These are phyloP conservation scores for Drosophila bipectinata DNA, from an alignment of 1,140 invertebrate genomes.

Conservation along the genomic window DNA sequence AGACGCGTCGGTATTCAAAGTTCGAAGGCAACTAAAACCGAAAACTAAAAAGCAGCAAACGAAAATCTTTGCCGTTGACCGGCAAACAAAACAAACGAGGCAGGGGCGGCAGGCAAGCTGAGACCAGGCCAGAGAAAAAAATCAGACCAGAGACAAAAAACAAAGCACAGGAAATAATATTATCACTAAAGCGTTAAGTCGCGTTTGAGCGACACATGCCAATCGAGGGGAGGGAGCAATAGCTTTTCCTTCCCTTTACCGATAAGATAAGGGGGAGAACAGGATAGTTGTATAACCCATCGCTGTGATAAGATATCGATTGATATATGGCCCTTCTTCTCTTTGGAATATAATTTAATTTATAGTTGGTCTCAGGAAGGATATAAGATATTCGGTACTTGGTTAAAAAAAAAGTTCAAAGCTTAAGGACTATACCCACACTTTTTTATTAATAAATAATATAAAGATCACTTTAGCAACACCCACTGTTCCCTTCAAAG, in stretches of 20 bases:
- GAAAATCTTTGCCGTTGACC: slow-evolving; percentile 40
- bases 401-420: no score
- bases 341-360: slow-evolving; percentile 23
- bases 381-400: background rate
- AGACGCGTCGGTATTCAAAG: slow-evolving; percentile 69
- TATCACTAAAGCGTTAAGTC: slow-evolving; percentile 36
- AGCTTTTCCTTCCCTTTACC: slow-evolving; percentile 11
- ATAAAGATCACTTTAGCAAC: background rate
- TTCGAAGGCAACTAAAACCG: slow-evolving; percentile 58
- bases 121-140: background rate
- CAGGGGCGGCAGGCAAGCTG: background rate
- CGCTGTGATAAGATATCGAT: slow-evolving; percentile 19
- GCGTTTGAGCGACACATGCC: slow-evolving; percentile 53
- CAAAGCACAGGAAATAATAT: slow-evolving; percentile 13
- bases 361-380: background rate
- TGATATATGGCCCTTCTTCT: slow-evolving; percentile 10
- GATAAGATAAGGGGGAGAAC: slow-evolving; percentile 57
- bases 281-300: slow-evolving; percentile 35
- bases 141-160: slow-evolving; percentile 8
- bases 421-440: no score
- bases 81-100: slow-evolving; percentile 19
- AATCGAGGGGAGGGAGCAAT: slow-evolving; percentile 4
- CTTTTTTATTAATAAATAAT: no score
- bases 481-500: background rate
- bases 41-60: slow-evolving; percentile 31